Base-by-base conservation (phyloP, 2,797 vertebrate genomes). In the Cossypha polioptera region DNA sequence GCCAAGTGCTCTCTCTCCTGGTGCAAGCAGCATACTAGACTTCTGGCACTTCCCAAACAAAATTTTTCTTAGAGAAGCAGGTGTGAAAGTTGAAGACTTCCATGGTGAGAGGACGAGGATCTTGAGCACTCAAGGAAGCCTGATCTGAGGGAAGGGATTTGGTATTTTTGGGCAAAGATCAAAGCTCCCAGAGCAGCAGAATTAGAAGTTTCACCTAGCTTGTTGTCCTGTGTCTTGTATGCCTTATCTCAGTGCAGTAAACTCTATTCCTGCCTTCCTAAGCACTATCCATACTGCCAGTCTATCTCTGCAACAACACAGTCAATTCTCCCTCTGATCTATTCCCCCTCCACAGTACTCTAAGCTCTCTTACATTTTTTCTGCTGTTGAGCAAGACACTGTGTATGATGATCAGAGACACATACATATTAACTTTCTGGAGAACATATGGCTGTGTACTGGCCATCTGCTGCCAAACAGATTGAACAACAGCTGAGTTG, bases 401-500 rank as follows among this genome's bases (percentile, higher is more conserved):
- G 40, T 47, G 6, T 76, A 5, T 76, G 45, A 61, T 54, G 82
- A 53, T 61, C 68, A 89, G 68, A 77, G 16, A 33, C 38, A 71
- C 45, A 50, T 35, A 57, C 11, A 50, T 35, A 40, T 3, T 82
- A 18, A 20, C 75, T 90, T 92, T 94, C 75, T 92, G 65, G 68
- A 88, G 65, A 92, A 76, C 72, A 80, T 87, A 63, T 53, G 90
- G 51, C 87, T 83, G 47, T 86, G 38, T 75, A 86, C 68, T 28
- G 65, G 55, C 54, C 75, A 88, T 73, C 50, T 83, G 95, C 91
- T 82, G 92, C 95, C 91, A 92, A 89, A 96, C 85, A 94, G 89
- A 92, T 54, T 94, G 86, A 92, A 94, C 83, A 96, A 93, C 90
- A 95, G 93, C 95, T 94, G 95, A 96, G 47, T 80, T 88, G 62